Evolutionary conservation across 1,140 invertebrate species (phyloP).

Genomic region (Pogonus chalceus): DNA sequence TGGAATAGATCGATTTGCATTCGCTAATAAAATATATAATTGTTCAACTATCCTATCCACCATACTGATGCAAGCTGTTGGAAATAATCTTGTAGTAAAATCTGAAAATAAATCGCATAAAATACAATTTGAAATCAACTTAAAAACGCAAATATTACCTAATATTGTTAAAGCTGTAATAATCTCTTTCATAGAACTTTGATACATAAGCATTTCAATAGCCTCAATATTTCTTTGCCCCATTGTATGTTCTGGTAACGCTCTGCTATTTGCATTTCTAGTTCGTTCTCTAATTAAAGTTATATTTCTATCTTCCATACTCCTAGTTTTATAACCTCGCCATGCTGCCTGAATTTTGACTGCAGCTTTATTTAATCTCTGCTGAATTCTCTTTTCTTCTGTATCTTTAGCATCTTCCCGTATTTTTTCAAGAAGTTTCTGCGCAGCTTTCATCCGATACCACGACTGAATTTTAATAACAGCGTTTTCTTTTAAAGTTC

Average conservation of each 20-base stretch:
- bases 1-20: slow-evolving; percentile 42
- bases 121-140: slow-evolving; percentile 12
- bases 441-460: background rate
- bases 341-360: slow-evolving; percentile 54
- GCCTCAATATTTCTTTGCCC: slow-evolving; percentile 32
- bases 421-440: slow-evolving; percentile 14
- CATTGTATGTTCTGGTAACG: slow-evolving; percentile 36
- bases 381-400: slow-evolving; percentile 33
- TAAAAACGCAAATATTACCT: slow-evolving; percentile 21
- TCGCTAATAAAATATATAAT: slow-evolving; percentile 38
- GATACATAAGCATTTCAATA: slow-evolving; percentile 34
- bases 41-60: slow-evolving; percentile 32
- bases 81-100: slow-evolving; percentile 40
- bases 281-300: slow-evolving; percentile 37
- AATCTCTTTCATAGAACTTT: slow-evolving; percentile 33
- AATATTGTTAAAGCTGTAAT: slow-evolving; percentile 38
- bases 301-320: slow-evolving; percentile 29
- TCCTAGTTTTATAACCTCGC: slow-evolving; percentile 46
- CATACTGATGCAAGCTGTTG: slow-evolving; percentile 33
- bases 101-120: slow-evolving; percentile 35
- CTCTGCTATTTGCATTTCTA: slow-evolving; percentile 34
- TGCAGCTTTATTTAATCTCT: slow-evolving; percentile 33
- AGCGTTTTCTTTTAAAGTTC: slow-evolving; percentile 29
- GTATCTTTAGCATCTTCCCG: slow-evolving; percentile 32
- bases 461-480: slow-evolving; percentile 13